Evolutionary conservation across 2,888 invertebrate species (phyloP).

Genomic region (Priapulus caudatus): DNA sequence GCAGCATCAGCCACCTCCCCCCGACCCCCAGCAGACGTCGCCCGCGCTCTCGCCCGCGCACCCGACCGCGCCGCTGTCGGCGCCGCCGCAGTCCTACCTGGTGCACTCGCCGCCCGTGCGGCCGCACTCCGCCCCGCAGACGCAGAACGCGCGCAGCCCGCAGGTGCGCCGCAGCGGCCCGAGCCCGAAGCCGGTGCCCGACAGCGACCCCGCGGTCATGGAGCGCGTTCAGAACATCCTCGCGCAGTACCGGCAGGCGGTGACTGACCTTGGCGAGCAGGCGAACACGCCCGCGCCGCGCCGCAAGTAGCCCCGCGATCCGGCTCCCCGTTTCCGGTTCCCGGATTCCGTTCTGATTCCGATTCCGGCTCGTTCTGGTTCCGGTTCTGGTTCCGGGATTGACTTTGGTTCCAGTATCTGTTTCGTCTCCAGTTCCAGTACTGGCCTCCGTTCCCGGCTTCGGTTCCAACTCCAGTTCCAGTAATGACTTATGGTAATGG

Average conservation of each 20-base stretch:
- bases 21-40: background rate
- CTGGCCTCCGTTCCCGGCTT: too few species aligned
- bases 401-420: too few species aligned
- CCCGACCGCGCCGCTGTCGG: background rate
- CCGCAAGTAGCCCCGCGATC: background rate
- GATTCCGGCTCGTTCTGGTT: too few species aligned
- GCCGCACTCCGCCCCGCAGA: background rate
- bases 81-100: background rate
- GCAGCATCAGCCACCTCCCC: background rate
- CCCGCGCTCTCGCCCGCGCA: background rate
- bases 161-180: background rate
- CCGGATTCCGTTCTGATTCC: too few species aligned
- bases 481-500: too few species aligned
- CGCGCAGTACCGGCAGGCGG: background rate
- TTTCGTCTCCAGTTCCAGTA: too few species aligned
- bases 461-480: too few species aligned
- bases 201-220: background rate
- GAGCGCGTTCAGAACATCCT: conserved; percentile 1
- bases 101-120: background rate
- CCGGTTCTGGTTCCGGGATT: too few species aligned
- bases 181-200: background rate
- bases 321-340: too few species aligned
- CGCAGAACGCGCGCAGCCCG: background rate
- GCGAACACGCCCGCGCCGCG: background rate
- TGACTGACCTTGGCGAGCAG: too few species aligned